These are phyloP conservation scores for Argyra leucocephala DNA, from an alignment of 2,888 invertebrate genomes.

Conservation along the genomic window DNA sequence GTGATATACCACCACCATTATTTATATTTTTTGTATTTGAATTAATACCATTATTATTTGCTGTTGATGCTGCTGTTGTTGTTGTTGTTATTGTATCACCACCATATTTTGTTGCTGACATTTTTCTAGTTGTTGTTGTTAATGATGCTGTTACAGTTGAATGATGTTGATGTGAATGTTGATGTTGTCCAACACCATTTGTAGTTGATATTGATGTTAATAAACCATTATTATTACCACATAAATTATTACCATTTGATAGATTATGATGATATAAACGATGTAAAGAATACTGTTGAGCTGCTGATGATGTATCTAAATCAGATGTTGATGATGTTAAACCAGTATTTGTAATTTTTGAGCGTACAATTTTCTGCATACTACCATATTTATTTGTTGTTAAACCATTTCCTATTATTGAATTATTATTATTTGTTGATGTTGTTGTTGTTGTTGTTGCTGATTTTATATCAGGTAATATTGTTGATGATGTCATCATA, in stretches of 20 bases:
- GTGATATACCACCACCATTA: constrained; percentile 43
- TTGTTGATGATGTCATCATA: constrained; percentile 32
- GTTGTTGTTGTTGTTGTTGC: constrained; percentile 31
- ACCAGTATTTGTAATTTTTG: constrained; percentile 34
- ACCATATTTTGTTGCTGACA: constrained; percentile 22
- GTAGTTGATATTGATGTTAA: constrained; percentile 26
- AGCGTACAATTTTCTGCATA: constrained; percentile 41
- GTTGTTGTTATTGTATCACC: constrained; percentile 19
- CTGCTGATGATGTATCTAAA: constrained; percentile 37
- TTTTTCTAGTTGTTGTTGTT: constrained; percentile 39
- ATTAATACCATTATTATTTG: constrained; percentile 16
- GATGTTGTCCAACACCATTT: constrained; percentile 33
- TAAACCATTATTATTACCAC: constrained; percentile 28
- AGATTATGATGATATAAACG: constrained; percentile 37
- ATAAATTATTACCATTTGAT: constrained; percentile 19
- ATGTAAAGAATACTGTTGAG: constrained; percentile 42
- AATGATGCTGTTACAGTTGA: constrained; percentile 40
- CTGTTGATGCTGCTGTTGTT: constrained; percentile 22
- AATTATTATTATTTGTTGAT: too few species aligned
- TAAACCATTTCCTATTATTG: constrained; percentile 11
- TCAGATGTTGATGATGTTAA: constrained; percentile 39
- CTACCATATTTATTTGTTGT: constrained; percentile 39
- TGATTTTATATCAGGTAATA: constrained; percentile 42
- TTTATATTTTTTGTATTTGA: constrained; percentile 13
- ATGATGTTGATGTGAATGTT: constrained; percentile 30